Evolutionary conservation across 2,113 vertebrate species (phyloP).

Genomic region (Spea multiplicata): DNA sequence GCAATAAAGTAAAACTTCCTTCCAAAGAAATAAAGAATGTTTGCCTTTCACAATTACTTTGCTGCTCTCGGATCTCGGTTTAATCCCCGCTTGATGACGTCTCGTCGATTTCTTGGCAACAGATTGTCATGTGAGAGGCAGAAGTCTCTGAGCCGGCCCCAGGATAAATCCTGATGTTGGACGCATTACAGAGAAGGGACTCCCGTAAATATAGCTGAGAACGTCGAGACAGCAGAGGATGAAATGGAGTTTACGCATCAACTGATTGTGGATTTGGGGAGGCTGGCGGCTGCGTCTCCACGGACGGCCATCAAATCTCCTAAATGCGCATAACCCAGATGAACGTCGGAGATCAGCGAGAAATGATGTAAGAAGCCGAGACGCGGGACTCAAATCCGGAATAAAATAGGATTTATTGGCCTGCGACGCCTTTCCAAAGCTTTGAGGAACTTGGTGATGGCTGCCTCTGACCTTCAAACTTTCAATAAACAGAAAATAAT

Average conservation of each 20-base stretch:
- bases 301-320: not conserved
- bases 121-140: slow-evolving; percentile 36
- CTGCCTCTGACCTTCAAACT: slow-evolving; percentile 33
- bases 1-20: no score
- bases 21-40: not conserved
- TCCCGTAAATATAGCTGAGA: slow-evolving; percentile 10
- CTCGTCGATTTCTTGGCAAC: slow-evolving; percentile 27
- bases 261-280: not conserved
- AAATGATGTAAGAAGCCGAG: not conserved
- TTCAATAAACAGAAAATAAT: not conserved
- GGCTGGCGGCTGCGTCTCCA: not conserved
- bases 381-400: not conserved
- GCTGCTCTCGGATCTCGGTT: slow-evolving; percentile 6
- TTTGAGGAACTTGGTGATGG: slow-evolving; percentile 12
- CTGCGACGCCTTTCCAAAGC: not conserved
- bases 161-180: slow-evolving; percentile 13
- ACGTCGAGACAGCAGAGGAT: not conserved
- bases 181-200: not conserved
- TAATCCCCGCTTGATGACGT: slow-evolving; percentile 34
- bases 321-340: slow-evolving; percentile 11
- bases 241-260: slow-evolving; percentile 7
- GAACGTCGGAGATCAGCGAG: slow-evolving; percentile 2
- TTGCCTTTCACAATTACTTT: slow-evolving; percentile 44
- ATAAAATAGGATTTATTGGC: slow-evolving; percentile 8
- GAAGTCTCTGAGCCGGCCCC: slow-evolving; percentile 13